Evolutionary conservation across 1,140 invertebrate genomes (phyloP), one percentile per base, ranked within the genome.

Genomic region (Zeugodacus cucurbitae): DNA sequence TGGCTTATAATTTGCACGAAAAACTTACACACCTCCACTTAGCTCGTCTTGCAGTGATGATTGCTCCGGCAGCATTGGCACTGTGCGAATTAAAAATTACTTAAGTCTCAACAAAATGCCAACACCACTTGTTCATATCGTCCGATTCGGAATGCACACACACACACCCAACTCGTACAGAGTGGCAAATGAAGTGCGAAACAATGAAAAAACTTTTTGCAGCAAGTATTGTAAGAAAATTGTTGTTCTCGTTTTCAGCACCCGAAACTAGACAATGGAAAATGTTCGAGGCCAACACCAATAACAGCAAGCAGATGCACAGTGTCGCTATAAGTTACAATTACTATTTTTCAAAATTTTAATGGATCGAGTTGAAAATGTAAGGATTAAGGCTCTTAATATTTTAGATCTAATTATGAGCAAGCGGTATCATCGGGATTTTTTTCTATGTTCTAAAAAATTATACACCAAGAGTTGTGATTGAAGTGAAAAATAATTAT

Each of bases 11-110:
- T 82, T 82, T 82, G 74, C 44, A 41, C 74, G 26, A 48, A 82
- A 82, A 82, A 82, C 74, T 82, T 82, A 41, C 70, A 41, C 70
- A 78, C 70, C 70, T 48, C 37, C 74, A 78, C 70, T 22, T 78
- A 41, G 37, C 34, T 20, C 10, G 58, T 26, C 58, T n/a, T 10
- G 7, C 2, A 62, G 22, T 22, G 22, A 4, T 62, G 58, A 22
- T 62, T 62, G 22, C 64, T 70, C 64, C 3, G 22, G 44, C 34
- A 26, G 5, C 32, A 29, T 67, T 54, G 74, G 17, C 3, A 48
- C 41, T 34, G 41, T 82, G 74, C 74, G 74, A 82, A 82, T 82
- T 82, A 82, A 82, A 82, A 82, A 82, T 82, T 82, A 82, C 41
- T 82, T 82, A 82, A 41, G 44, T 82, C 74, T 48, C 74, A 48